Evolutionary conservation across 2,888 invertebrate genomes (phyloP), one percentile per base, ranked within the genome.

Genomic region (Trissonchulus sp.): DNA sequence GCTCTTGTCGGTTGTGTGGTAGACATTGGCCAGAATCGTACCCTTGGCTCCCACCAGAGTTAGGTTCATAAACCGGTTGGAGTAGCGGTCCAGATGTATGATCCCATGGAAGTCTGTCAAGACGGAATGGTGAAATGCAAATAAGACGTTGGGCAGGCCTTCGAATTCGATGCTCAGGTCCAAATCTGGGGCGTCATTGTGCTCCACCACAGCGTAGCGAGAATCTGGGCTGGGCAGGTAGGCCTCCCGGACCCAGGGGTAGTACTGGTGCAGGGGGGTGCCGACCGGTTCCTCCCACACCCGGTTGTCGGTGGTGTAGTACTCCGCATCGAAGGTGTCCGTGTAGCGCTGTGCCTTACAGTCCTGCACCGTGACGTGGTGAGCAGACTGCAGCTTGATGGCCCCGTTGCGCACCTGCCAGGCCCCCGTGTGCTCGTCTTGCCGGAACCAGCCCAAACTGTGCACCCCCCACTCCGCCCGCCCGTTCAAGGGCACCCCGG

Each of bases 11-110:
- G 3, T 30, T 2, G n/a, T 37, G 1, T 33, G 37, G 75, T 79
- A 81, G 34, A 82, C 71, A 31, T 76, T 71, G 3, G 80, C 81
- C 63, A 81, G 77, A 33, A 81, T 68, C 1, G 80, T 79, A 15
- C 81, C 81, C 30, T 77, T 76, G 3, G 80, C 79, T 36, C 78
- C 77, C 33, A 72, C 60, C 36, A 82, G 79, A 15, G 80, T 82
- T 31, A 83, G 35, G 71, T 82, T 82, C 68, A 82, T 68, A 72
- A 74, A 83, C 18, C 79, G 76, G 73, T 82, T 82, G 36, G 83
- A 83, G 30, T 80, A 78, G 30, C 72, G 76, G 71, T 83, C 82
- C 63, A 81, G 68, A 35, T 78, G 78, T 35, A 82, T 81, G 0
- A 77, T 68, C n/a, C 82, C 82, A 62, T 75, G 74, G 75, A 82